Conservation (phyloP, 92 coral and sea anemone genomes). For the Pocillopora grandis region DNA sequence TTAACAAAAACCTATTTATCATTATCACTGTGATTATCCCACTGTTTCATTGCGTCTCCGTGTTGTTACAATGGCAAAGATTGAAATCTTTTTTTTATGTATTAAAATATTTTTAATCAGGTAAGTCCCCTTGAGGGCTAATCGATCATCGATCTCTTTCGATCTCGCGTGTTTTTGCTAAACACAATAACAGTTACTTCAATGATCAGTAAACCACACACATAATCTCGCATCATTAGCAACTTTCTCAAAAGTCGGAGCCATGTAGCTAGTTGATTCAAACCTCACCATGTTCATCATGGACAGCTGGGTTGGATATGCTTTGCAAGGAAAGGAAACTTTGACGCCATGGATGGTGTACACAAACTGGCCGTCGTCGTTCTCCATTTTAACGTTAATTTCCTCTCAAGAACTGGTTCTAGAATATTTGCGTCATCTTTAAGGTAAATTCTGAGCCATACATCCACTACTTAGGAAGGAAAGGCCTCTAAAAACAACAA, state of each 20-base stretch:
- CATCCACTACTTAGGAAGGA: not conserved
- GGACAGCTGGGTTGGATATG: constrained; percentile 90
- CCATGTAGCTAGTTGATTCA: not conserved
- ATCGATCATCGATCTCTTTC: not conserved
- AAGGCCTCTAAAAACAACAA: not conserved
- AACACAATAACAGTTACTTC: not conserved
- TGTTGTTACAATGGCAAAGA: no score
- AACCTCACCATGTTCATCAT: constrained; percentile 91
- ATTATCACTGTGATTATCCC: no score
- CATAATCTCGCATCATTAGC: no score
- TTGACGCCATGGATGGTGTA: constrained; percentile 86
- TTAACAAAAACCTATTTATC: no score
- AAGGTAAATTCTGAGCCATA: not conserved
- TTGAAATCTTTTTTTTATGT: no score
- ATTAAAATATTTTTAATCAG: no score
- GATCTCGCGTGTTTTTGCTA: not conserved
- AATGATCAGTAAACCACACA: not conserved
- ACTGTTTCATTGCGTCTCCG: no score
- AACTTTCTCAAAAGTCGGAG: no score
- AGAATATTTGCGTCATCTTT: not conserved
- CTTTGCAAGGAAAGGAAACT: constrained; percentile 87
- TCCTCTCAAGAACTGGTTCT: not conserved
- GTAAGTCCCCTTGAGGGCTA: not conserved
- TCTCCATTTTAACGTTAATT: constrained; percentile 22
- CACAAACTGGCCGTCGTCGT: constrained; percentile 51